Conservation (phyloP, 2,113 vertebrate species). For the Trachemys scripta region DNA sequence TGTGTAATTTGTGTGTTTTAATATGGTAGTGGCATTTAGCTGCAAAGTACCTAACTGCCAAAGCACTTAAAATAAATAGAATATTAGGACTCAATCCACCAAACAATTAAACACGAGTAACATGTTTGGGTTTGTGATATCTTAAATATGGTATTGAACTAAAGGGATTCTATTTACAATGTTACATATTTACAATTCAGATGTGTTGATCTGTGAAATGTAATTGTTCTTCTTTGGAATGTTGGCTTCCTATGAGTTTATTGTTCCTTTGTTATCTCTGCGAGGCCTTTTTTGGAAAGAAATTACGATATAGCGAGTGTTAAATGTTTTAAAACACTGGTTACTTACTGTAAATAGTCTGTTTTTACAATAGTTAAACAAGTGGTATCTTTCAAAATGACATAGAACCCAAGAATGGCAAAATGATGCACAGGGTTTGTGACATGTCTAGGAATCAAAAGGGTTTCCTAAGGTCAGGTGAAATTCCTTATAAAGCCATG, state of each 20-base stretch:
- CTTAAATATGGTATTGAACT: neutral
- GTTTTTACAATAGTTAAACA: too few relatives aligned
- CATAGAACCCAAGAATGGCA: neutral
- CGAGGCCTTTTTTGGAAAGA: too few relatives aligned
- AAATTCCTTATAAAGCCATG: too few relatives aligned
- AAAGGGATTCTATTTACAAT: neutral
- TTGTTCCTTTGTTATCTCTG: neutral
- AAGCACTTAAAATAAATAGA: neutral
- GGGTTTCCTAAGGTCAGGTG: neutral
- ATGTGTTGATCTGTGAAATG: neutral
- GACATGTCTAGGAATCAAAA: neutral
- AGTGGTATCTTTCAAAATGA: too few relatives aligned
- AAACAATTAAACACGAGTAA: neutral
- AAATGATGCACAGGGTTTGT: neutral
- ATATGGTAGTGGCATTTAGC: too few relatives aligned
- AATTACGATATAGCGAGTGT: too few relatives aligned
- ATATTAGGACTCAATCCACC: rapidly evolving
- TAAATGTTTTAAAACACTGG: too few relatives aligned
- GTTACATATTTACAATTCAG: neutral
- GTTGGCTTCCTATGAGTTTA: neutral
- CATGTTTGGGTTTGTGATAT: neutral
- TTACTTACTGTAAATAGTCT: too few relatives aligned
- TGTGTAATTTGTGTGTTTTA: too few relatives aligned
- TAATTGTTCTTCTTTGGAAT: neutral
- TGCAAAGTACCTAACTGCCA: neutral